Evolutionary conservation across 23 tunicate genomes (phyloP), one percentile per base, ranked within the genome.

Genomic region (Ciona savignyi): DNA sequence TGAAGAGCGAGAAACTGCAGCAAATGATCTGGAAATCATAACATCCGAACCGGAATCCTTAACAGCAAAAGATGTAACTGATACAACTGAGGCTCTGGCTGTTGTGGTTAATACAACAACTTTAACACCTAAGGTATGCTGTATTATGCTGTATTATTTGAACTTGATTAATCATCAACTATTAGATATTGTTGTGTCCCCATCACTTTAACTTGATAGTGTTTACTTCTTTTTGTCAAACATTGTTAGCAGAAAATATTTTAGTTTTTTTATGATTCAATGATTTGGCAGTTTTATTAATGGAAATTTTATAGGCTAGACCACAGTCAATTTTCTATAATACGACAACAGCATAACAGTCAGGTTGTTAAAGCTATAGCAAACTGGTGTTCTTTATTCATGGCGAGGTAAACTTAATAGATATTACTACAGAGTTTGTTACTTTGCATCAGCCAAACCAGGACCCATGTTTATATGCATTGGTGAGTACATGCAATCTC

Each of bases 1-100:
- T 0, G 68, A 48, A 28, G 29, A 74, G 23, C 65, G 73, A 3
- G 34, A 73, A 23, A 49, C 63, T 35, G 67, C 49, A 3, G 73
- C 79, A 28, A 74, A 49, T n/a, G 71, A 81, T 73, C 67, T 81
- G 1, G 86, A 74, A 81, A 74, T 81, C 19, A 34, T 81, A 23
- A 81, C 86, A 11, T 81, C 86, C 20, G 35, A 65, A 27, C 79
- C 86, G 23, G 79, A 65, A 29, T 33, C 65, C 9, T 28, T 81
- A 6, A 62, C 64, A 27, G 30, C 79, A 20, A 77, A 65, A 4
- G 72, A 81, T 49, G 67, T 81, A 4, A 66, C 78, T 4, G 32
- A 61, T 0, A 74, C 79, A 1, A 35, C 35, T 28, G 79, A 35
- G 25, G 74, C 64, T 21, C 65, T 81, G 29, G 67, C 29, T 1